A percentile compares a stretch with the other conserved stretches of the same genome.
phyloP scores from a whole-genome alignment of 2,797 vertebrate genomes.

The Telmatherina bonti region DNA sequence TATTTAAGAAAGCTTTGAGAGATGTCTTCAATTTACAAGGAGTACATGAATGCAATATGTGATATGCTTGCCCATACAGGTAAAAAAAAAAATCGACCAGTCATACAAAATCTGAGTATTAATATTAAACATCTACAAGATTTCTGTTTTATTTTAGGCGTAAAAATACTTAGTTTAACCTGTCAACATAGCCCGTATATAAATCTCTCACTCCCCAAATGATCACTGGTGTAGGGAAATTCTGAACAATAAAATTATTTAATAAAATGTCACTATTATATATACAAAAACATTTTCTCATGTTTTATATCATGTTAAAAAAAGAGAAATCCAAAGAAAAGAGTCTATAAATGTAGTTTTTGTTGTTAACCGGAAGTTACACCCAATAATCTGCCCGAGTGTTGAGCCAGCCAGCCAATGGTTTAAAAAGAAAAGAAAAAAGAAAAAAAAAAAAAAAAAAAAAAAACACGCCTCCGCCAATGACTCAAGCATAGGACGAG shows the following conservation, averaged over 20 bases:
- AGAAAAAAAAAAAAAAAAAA: constrained; percentile 4
- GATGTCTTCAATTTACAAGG: fast-evolving
- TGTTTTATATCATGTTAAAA: background rate
- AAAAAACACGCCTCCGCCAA: constrained; percentile 75
- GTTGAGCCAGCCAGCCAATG: constrained; percentile 59
- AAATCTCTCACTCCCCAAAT: background rate
- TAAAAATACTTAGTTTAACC: background rate
- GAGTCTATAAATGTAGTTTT: background rate
- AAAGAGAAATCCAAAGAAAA: background rate
- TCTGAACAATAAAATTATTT: too few relatives aligned
- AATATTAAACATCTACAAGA: background rate
- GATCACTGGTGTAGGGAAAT: too few relatives aligned
- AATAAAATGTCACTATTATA: too few relatives aligned
- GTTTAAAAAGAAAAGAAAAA: constrained; percentile 17
- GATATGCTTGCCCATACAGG: too few relatives aligned
- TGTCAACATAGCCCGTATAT: background rate
- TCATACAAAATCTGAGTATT: background rate
- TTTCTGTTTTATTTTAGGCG: background rate
- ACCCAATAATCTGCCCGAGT: constrained; percentile 31
- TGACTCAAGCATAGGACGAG: constrained; percentile 75
- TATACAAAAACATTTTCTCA: too few relatives aligned
- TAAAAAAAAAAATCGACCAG: background rate
- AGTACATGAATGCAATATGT: constrained; percentile 7
- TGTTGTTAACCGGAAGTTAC: constrained; percentile 75
- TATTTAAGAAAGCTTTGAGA: background rate